Evolutionary conservation across 2,888 invertebrate species (phyloP), one percentile per base, ranked within the genome.

Genomic region (Formica aserva): DNA sequence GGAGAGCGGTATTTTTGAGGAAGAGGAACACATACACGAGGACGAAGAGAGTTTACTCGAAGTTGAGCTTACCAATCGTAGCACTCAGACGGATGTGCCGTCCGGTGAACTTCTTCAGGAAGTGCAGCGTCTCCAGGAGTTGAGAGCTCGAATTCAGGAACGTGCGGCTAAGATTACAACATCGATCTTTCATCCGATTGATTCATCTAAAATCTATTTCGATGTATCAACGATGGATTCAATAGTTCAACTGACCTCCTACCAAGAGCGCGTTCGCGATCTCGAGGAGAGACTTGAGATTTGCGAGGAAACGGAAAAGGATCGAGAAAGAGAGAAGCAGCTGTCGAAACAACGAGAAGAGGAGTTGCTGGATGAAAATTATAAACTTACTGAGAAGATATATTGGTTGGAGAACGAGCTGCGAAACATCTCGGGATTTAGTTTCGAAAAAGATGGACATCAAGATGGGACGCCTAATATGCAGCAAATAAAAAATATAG

Each of bases 1-100:
- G 92, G 97, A 97, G 92, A 97, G 97, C 91, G 97, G 97, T 38
- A 97, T 97, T 88, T 97, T 97, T 91, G 95, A 88, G 9, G 85
- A 88, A 6, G 80, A 95, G 66, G 96, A 96, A 6, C 78, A 32
- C 4, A 4, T 6, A 32, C 32, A 87, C 1, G 75, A 95, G 67
- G 96, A 96, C 89, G 95, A 95, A 80, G 97, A 97, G 91, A 90
- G 91, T 13, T 45, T 45, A 41, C 82, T 82, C 41, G 88, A 92
- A 71, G 90, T 94, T 1, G 93, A 93, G 72, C 85, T 93, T 11
- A 81, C 91, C 38, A 92, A 87, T 77, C 89, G 90, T n/a, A 91
- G 92, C 15, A 94, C 93, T 0, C 93, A 93, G 62, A 93, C 93
- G 8, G 93, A 94, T 65, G 90, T 90, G 0, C 94, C 93, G 3